Conservation (phyloP, 2,888 invertebrate genomes). For the Stenoptilia bipunctidactyla region DNA sequence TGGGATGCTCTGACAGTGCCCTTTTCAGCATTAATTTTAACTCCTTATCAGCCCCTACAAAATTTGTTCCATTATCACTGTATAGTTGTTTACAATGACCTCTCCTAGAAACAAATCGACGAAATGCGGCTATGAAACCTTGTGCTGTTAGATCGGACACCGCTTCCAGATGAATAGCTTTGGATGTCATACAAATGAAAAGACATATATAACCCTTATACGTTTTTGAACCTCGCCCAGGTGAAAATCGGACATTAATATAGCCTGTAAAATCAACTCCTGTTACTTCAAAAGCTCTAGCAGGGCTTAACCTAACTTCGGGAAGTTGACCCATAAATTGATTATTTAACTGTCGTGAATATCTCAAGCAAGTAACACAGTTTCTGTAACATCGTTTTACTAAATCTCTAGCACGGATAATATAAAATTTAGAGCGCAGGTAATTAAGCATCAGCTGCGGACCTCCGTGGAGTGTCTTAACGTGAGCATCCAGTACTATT, state of each 20-base stretch:
- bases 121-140: constrained; percentile 20
- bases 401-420: no score
- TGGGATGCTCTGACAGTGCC: not conserved
- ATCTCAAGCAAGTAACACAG: constrained; percentile 13
- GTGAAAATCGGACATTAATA: constrained; percentile 14
- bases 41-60: constrained; percentile 1
- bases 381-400: constrained; percentile 5
- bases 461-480: no score
- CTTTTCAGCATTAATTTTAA: not conserved
- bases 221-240: no score
- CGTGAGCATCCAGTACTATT: no score
- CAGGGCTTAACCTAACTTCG: not conserved
- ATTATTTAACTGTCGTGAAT: constrained; percentile 1
- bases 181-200: no score
- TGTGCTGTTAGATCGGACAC: constrained; percentile 7
- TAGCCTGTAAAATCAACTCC: constrained; percentile 17
- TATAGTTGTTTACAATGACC: constrained; percentile 14
- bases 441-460: no score
- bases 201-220: no score
- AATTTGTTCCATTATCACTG: constrained; percentile 16
- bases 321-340: constrained; percentile 17
- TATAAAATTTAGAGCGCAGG: no score
- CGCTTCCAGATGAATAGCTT: no score
- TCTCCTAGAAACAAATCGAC: constrained; percentile 15
- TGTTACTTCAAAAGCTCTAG: not conserved